These are phyloP conservation scores for Scaptomyza hsui DNA, from an alignment of 1,140 invertebrate genomes.

Conservation along the genomic window DNA sequence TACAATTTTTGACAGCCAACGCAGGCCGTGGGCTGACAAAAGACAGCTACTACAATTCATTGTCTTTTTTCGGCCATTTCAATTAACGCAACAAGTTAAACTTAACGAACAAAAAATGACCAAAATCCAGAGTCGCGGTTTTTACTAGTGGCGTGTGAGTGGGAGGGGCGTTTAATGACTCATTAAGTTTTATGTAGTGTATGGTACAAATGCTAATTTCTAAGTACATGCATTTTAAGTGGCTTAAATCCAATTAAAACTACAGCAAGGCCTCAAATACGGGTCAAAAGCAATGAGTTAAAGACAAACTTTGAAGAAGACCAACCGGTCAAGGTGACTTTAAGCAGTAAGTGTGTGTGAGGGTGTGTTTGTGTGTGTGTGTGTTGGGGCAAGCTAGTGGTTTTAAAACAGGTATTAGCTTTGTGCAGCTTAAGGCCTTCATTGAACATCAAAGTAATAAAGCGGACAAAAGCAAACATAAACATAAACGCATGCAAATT, in stretches of 20 bases:
- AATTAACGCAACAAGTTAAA: constrained; percentile 68
- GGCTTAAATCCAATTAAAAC: constrained; percentile 46
- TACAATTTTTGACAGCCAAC: constrained; percentile 32
- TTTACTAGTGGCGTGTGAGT: not conserved
- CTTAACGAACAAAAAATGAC: constrained; percentile 37
- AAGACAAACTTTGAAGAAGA: not conserved
- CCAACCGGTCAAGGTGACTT: not conserved
- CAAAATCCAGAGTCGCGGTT: constrained; percentile 40
- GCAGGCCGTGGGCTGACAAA: constrained; percentile 63
- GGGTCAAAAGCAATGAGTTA: constrained; percentile 4
- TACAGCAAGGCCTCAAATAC: constrained; percentile 2
- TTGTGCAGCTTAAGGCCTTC: constrained; percentile 27
- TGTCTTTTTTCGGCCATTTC: constrained; percentile 64
- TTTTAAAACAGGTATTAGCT: constrained; percentile 30
- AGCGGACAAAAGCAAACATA: constrained; percentile 25
- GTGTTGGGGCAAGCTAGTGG: not conserved
- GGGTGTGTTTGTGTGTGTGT: no score
- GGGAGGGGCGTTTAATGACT: constrained; percentile 47
- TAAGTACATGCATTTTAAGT: constrained; percentile 36
- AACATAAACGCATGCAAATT: constrained; percentile 30
- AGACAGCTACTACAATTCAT: constrained; percentile 37
- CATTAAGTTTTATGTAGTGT: constrained; percentile 72
- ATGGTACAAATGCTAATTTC: constrained; percentile 67
- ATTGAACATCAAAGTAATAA: constrained; percentile 43
- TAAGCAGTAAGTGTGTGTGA: not conserved